Evolutionary conservation across 2,797 vertebrate species (phyloP).

Genomic region (Sphaeramia orbicularis): DNA sequence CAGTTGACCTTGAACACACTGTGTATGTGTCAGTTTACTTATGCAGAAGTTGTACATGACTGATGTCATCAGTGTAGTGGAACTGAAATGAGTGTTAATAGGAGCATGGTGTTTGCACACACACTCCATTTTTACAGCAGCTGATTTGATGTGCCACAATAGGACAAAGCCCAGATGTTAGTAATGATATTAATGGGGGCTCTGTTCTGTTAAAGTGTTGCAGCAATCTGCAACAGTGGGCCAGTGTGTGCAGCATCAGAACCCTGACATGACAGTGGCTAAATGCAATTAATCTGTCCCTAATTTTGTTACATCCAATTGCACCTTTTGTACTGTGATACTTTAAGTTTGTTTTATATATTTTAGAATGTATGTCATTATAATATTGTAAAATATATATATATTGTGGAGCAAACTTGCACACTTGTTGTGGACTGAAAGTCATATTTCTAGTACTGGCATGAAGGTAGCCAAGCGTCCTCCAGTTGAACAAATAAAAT

Average conservation of each 20-base stretch:
- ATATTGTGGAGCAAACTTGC: no score
- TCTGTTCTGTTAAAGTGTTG: not conserved
- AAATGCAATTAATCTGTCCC: not conserved
- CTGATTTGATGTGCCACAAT: not conserved
- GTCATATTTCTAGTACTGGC: no score
- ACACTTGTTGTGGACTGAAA: no score
- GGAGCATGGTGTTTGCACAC: not conserved
- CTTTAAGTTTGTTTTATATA: no score
- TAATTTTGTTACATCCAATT: no score
- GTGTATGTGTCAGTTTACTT: not conserved
- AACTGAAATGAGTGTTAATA: slow-evolving; percentile 4
- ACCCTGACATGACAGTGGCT: not conserved
- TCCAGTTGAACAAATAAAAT: no score
- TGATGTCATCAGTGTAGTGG: slow-evolving; percentile 3
- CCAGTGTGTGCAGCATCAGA: not conserved
- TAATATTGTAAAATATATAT: no score
- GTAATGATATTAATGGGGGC: not conserved
- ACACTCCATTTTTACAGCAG: not conserved
- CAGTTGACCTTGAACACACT: slow-evolving; percentile 10
- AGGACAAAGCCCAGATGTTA: not conserved
- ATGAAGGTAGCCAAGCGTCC: no score
- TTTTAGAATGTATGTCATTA: no score
- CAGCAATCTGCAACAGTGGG: not conserved
- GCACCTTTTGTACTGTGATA: no score
- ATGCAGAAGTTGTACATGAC: not conserved